Conservation (phyloP, 2,888 invertebrate genomes). For the Dynastes tityus region DNA sequence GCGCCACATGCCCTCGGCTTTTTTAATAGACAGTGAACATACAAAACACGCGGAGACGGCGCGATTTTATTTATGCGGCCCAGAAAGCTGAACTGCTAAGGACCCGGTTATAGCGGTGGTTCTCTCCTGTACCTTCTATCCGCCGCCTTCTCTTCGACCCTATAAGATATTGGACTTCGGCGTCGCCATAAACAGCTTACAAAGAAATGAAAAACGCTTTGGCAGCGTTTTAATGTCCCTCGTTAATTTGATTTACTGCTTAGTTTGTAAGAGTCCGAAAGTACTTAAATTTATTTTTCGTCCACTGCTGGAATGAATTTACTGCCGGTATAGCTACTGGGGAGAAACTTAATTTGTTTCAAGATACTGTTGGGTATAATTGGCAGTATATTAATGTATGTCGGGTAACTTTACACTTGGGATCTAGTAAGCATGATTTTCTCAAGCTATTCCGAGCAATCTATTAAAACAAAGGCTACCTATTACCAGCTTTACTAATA, state of each 20-base stretch:
- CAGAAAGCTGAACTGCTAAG: constrained; percentile 19
- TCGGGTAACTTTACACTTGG: not conserved
- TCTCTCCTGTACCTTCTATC: not conserved
- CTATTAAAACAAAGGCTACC: too few species aligned
- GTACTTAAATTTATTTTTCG: constrained; percentile 39
- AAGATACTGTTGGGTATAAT: not conserved
- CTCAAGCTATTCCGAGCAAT: too few species aligned
- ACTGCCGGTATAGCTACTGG: constrained; percentile 9
- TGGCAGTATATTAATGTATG: not conserved
- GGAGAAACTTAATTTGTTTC: constrained; percentile 17
- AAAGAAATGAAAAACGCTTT: constrained; percentile 43
- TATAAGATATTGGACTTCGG: constrained; percentile 41
- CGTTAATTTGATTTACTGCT: constrained; percentile 44
- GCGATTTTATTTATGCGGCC: constrained; percentile 41
- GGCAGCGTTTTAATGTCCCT: constrained; percentile 41
- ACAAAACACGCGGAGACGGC: constrained; percentile 39
- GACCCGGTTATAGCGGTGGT: not conserved
- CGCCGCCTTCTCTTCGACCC: constrained; percentile 8
- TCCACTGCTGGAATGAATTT: constrained; percentile 21
- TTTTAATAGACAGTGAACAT: constrained; percentile 33
- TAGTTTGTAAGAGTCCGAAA: constrained; percentile 22
- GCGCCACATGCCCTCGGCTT: constrained; percentile 23
- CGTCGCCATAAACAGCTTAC: constrained; percentile 42
- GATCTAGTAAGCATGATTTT: too few species aligned
- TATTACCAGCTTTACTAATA: too few species aligned